A percentile compares a stretch with the other conserved stretches of the same genome.
These are phyloP conservation scores for Bombylius major DNA, from an alignment of 2,888 invertebrate genomes.

Conservation along the genomic window DNA sequence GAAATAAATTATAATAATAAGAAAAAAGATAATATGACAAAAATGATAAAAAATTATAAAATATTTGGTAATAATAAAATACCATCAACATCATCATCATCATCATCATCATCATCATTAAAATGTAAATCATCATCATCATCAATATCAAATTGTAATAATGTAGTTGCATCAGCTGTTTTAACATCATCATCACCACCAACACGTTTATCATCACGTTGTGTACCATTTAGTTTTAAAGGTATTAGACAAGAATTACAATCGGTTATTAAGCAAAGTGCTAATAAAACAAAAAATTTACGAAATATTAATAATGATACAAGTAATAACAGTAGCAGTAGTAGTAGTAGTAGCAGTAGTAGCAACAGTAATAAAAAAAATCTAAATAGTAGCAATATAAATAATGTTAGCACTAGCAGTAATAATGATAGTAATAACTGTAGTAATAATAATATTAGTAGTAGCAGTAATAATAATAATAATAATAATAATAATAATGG, in stretches of 20 bases:
- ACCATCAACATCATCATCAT: too few relatives aligned
- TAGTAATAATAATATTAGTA: conserved; percentile 17
- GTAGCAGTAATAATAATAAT: conserved; percentile 11
- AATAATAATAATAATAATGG: conserved; percentile 14
- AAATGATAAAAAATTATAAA: background rate
- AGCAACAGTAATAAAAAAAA: background rate
- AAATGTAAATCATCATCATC: too few relatives aligned
- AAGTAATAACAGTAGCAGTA: background rate
- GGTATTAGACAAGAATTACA: conserved; percentile 10
- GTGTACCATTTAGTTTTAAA: conserved; percentile 11
- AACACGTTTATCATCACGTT: conserved; percentile 8
- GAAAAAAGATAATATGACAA: background rate
- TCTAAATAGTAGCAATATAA: background rate
- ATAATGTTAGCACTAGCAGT: conserved; percentile 13
- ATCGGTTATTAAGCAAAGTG: conserved; percentile 11
- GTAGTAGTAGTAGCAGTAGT: background rate
- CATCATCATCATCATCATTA: too few relatives aligned
- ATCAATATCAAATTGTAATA: background rate
- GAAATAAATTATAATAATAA: background rate
- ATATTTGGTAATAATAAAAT: background rate
- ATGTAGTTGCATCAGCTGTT: background rate
- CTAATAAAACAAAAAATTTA: conserved; percentile 3
- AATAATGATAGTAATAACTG: conserved; percentile 17
- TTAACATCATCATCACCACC: conserved; percentile 11
- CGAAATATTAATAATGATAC: background rate